Evolutionary conservation across 2,797 vertebrate species (phyloP).

Genomic region (Sus cebifrons): DNA sequence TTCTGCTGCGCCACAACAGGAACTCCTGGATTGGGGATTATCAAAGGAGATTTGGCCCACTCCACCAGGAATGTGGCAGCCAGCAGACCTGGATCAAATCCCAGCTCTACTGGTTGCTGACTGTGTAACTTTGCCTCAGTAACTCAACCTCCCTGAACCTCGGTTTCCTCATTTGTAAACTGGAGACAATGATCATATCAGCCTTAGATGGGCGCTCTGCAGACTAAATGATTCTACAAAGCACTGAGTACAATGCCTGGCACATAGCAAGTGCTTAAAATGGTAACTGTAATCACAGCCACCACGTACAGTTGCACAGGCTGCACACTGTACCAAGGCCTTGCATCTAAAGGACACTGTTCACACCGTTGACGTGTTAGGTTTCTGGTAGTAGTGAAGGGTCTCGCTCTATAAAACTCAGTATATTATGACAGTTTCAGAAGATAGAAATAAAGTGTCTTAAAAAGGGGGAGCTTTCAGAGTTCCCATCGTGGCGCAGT

Average conservation of each 20-base stretch:
- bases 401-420: not conserved
- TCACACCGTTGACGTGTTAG: fast-evolving
- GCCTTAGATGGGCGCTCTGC: not conserved
- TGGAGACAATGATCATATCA: not conserved
- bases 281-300: not conserved
- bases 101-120: not conserved
- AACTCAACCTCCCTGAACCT: not conserved
- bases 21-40: not conserved
- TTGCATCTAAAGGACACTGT: not conserved
- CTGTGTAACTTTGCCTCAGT: not conserved
- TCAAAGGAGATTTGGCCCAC: not conserved
- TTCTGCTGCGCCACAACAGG: too few relatives aligned
- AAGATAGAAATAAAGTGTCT: not conserved
- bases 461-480: not conserved
- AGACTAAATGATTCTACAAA: not conserved
- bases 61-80: not conserved
- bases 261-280: not conserved
- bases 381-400: not conserved
- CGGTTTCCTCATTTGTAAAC: not conserved
- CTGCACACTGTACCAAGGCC: not conserved
- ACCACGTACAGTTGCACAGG: not conserved
- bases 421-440: not conserved
- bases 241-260: not conserved
- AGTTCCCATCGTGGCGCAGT: too few relatives aligned
- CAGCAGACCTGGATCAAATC: not conserved